A percentile compares a stretch with the other conserved stretches of the same genome.
phyloP scores from a whole-genome alignment of 2,888 invertebrate species.

The Drosophila mimica region DNA sequence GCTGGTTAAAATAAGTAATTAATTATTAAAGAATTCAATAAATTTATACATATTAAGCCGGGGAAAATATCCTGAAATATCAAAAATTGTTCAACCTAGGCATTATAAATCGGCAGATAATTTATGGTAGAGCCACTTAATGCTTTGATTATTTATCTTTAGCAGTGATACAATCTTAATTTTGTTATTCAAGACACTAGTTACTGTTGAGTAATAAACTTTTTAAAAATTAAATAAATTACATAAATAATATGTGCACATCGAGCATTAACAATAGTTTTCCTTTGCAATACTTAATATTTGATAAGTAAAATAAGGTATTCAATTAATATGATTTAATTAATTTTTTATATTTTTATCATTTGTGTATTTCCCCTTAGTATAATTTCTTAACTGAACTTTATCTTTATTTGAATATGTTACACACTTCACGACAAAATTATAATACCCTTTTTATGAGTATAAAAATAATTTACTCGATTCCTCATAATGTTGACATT shows the following conservation, averaged over 20 bases:
- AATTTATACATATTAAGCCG: background rate
- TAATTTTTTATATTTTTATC: background rate
- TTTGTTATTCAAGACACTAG: background rate
- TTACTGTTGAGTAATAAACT: background rate
- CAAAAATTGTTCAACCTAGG: too few species aligned
- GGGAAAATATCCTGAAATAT: too few species aligned
- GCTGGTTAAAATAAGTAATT: background rate
- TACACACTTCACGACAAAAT: background rate
- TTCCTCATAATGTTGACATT: slow-evolving; percentile 9
- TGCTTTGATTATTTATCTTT: background rate
- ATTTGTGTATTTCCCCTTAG: background rate
- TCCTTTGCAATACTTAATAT: background rate
- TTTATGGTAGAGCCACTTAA: background rate
- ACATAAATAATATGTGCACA: background rate
- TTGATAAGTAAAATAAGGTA: background rate
- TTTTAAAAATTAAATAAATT: background rate
- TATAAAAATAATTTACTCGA: background rate
- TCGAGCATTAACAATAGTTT: background rate
- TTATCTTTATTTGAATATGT: background rate
- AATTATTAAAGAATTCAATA: background rate
- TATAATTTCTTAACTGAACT: background rate
- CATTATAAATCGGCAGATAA: background rate
- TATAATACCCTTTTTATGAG: background rate
- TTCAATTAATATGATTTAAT: background rate
- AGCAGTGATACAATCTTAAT: background rate